A percentile compares a stretch with the other conserved stretches of the same genome.
phyloP scores from a whole-genome alignment of 1,140 invertebrate genomes.

The Leptestheria dahalacensis region DNA sequence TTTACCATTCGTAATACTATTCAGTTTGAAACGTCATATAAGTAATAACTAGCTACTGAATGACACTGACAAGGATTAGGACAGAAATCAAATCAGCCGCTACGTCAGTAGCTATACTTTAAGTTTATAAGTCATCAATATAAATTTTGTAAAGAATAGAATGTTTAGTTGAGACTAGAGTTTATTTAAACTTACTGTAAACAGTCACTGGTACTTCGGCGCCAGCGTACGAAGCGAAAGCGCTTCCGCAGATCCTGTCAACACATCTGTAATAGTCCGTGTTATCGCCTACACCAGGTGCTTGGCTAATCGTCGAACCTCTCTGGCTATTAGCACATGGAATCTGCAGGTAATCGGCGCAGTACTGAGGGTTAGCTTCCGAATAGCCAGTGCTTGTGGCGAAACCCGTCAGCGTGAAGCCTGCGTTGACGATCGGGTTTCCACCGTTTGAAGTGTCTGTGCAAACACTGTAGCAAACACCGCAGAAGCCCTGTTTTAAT shows the following conservation, averaged over 20 bases:
- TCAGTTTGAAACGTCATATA: no score
- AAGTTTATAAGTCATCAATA: no score
- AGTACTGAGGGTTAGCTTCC: not conserved
- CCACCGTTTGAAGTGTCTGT: not conserved
- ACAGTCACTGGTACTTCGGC: conserved; percentile 11
- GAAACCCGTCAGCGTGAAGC: not conserved
- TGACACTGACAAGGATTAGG: no score
- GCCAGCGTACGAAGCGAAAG: not conserved
- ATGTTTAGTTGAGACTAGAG: no score
- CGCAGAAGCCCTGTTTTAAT: conserved; percentile 7
- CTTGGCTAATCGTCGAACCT: not conserved
- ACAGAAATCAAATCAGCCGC: no score
- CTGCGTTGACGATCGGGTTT: not conserved
- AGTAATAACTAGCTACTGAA: no score
- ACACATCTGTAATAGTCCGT: no score
- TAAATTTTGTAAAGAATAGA: no score
- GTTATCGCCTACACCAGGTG: not conserved
- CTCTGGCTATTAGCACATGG: not conserved
- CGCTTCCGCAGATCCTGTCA: not conserved
- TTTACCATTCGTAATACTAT: no score
- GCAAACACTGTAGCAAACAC: conserved; percentile 9
- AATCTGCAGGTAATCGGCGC: conserved; percentile 1
- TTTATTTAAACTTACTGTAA: conserved; percentile 13
- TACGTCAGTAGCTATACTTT: no score
- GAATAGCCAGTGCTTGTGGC: no score